Evolutionary conservation across 2,888 invertebrate species (phyloP).

Genomic region (Euzophera pinguis): DNA sequence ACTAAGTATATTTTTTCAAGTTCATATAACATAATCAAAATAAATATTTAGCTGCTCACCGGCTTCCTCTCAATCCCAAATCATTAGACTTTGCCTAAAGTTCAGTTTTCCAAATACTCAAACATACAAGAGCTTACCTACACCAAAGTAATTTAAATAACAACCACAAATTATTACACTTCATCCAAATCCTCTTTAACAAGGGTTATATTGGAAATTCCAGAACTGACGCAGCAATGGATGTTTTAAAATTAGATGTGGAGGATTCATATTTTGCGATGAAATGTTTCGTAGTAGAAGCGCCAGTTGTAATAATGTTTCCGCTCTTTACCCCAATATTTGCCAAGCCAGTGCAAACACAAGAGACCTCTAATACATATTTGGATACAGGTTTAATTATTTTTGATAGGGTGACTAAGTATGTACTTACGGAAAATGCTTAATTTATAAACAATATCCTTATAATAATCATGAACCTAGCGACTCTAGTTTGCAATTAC

Average conservation of each 20-base stretch:
- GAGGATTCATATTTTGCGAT: neutral
- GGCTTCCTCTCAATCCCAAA: neutral
- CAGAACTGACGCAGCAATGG: neutral
- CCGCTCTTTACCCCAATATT: slow-evolving; percentile 69
- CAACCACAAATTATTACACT: neutral
- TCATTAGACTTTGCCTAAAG: neutral
- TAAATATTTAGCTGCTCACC: neutral
- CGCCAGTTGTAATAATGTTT: slow-evolving; percentile 65
- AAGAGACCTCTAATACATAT: slow-evolving; percentile 28
- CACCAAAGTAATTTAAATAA: neutral
- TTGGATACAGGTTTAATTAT: slow-evolving; percentile 11
- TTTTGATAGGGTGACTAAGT: slow-evolving; percentile 6
- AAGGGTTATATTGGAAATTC: neutral
- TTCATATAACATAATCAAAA: neutral
- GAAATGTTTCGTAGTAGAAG: slow-evolving; percentile 26
- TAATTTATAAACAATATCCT: too few species aligned
- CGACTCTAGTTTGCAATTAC: too few species aligned
- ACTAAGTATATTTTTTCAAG: too few species aligned
- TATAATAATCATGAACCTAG: too few species aligned
- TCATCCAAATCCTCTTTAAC: neutral
- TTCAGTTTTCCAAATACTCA: slow-evolving; percentile 12
- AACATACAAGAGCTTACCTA: neutral
- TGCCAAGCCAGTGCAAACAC: slow-evolving; percentile 64
- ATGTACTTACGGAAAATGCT: neutral
- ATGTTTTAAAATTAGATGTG: neutral